Conservation (phyloP, 2,797 vertebrate species). For the Micropoecilia bifurca region DNA sequence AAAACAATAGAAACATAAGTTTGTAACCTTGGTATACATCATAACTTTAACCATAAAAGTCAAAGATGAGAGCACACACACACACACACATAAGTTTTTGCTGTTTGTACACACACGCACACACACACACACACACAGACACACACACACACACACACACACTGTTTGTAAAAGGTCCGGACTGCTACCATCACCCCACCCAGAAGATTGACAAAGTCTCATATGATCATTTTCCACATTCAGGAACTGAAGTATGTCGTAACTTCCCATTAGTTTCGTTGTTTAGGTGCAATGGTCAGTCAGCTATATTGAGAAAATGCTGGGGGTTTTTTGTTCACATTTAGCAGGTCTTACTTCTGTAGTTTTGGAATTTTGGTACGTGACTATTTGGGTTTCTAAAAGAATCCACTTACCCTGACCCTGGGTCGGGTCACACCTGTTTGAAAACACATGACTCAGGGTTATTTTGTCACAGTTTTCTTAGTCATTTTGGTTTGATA, state of each 20-base stretch:
- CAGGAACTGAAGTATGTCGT: conserved; percentile 18
- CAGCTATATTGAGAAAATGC: not conserved
- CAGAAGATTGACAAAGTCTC: not conserved
- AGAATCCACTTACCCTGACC: not conserved
- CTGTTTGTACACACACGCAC: too few species aligned
- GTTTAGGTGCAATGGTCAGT: not conserved
- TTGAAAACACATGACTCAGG: not conserved
- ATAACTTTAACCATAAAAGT: not conserved
- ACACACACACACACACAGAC: too few species aligned
- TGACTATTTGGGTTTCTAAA: not conserved
- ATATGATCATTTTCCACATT: conserved; percentile 1
- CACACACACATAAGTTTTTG: too few species aligned
- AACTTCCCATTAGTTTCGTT: conserved; percentile 14
- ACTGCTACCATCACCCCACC: conserved; percentile 13
- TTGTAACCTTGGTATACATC: not conserved
- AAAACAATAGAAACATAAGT: not conserved
- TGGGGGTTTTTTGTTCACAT: not conserved
- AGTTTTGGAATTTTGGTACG: not conserved
- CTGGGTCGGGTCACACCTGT: not conserved
- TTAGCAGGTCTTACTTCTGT: not conserved
- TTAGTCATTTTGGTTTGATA: not conserved
- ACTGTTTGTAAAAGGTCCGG: conserved; percentile 33
- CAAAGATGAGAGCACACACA: not conserved
- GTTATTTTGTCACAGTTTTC: not conserved
- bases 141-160: not conserved